Percentiles rank a stretch among this genome's conserved stretches.
phyloP scores from a whole-genome alignment of 37 sponge, comb jelly and placozoan genomes.

The Halichondria panicea region DNA sequence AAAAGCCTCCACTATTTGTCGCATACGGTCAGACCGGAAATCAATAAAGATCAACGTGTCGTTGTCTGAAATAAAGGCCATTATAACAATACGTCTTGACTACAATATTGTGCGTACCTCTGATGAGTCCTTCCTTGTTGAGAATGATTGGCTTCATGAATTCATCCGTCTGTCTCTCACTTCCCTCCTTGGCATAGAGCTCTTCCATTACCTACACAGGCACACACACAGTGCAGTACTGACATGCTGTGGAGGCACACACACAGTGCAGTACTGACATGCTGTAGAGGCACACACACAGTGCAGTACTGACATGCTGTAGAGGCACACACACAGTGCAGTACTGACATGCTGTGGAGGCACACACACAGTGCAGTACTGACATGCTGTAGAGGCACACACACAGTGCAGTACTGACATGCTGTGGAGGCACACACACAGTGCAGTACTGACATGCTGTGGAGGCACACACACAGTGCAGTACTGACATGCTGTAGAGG shows the following conservation, averaged over 20 bases:
- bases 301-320: too few relatives aligned
- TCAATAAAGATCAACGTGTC: constrained; percentile 94
- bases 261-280: too few relatives aligned
- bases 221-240: not conserved
- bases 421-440: too few relatives aligned
- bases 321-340: too few relatives aligned
- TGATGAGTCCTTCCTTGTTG: constrained; percentile 73
- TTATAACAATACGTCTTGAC: not conserved
- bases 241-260: not conserved
- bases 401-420: too few relatives aligned
- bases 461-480: too few relatives aligned
- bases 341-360: too few relatives aligned
- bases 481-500: too few relatives aligned
- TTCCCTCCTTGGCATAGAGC: constrained; percentile 66
- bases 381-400: too few relatives aligned
- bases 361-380: too few relatives aligned
- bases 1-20: constrained; percentile 95
- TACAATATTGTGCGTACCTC: constrained; percentile 56
- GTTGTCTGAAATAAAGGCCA: constrained; percentile 45
- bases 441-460: too few relatives aligned
- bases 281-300: too few relatives aligned
- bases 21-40: constrained; percentile 92
- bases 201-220: constrained; percentile 61
- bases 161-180: constrained; percentile 83
- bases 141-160: constrained; percentile 94